A percentile compares a stretch with the other conserved stretches of the same genome.
These are phyloP conservation scores for Beris chalybata DNA, from an alignment of 2,888 invertebrate genomes.

Conservation along the genomic window DNA sequence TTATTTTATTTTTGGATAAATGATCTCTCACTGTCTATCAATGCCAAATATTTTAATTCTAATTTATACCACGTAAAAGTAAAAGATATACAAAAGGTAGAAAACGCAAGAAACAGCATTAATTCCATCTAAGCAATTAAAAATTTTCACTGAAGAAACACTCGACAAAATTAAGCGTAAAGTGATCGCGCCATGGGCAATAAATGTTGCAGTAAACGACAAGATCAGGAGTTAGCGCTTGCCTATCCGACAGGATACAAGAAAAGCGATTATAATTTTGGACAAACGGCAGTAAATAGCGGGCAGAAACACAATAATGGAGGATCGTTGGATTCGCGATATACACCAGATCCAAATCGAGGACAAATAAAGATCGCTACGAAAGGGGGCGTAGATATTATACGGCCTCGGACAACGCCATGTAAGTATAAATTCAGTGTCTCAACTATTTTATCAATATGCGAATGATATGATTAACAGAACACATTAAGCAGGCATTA, in stretches of 20 bases:
- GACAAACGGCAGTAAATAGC: constrained; percentile 54
- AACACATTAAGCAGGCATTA: too few species aligned
- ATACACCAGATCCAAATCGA: constrained; percentile 80
- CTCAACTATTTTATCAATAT: too few species aligned
- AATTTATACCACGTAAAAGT: constrained; percentile 21
- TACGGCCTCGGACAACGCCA: constrained; percentile 70
- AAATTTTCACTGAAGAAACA: not conserved
- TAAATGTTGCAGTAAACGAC: constrained; percentile 85
- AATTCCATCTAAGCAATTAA: constrained; percentile 4
- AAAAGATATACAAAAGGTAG: constrained; percentile 19
- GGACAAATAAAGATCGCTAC: constrained; percentile 60
- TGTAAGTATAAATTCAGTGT: constrained; percentile 56
- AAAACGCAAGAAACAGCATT: constrained; percentile 17
- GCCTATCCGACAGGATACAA: constrained; percentile 56
- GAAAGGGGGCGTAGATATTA: constrained; percentile 73
- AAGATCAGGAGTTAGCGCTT: constrained; percentile 64
- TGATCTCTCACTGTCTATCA: constrained; percentile 30
- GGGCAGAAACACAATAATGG: constrained; percentile 57
- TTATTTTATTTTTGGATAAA: constrained; percentile 12
- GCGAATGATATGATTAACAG: too few species aligned
- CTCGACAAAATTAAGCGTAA: constrained; percentile 21
- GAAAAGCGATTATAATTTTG: constrained; percentile 55
- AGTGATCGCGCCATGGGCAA: constrained; percentile 66
- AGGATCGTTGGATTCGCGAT: constrained; percentile 64
- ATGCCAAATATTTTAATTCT: constrained; percentile 37